Conservation (phyloP, 2,888 invertebrate genomes). For the Hypena proboscidalis region DNA sequence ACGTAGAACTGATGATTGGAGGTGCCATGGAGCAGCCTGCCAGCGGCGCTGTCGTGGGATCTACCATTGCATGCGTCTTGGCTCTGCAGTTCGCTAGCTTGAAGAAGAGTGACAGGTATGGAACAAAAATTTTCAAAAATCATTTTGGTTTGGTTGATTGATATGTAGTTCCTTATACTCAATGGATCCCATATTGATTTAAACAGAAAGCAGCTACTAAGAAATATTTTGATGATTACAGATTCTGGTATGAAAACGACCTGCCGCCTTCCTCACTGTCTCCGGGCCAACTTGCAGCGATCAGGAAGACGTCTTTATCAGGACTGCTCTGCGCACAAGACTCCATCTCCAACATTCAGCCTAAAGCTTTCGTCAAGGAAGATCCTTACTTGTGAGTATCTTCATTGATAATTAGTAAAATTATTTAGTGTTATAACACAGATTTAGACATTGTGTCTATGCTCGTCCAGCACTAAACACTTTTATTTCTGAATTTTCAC, state of each 20-base stretch:
- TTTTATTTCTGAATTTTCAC: too few species aligned
- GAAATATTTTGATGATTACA: too few species aligned
- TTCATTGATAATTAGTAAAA: not conserved
- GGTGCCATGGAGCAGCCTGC: constrained; percentile 92
- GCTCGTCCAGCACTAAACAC: too few species aligned
- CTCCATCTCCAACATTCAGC: constrained; percentile 90
- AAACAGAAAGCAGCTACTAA: too few species aligned
- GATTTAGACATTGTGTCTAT: too few species aligned
- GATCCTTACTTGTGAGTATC: constrained; percentile 93
- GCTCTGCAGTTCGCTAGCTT: constrained; percentile 93
- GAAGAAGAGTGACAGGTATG: constrained; percentile 91
- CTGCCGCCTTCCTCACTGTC: constrained; percentile 94
- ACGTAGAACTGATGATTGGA: constrained; percentile 94
- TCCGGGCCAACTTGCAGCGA: constrained; percentile 91
- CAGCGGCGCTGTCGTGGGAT: constrained; percentile 93
- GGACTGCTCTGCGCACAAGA: constrained; percentile 92
- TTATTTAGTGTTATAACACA: too few species aligned
- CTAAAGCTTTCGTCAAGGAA: constrained; percentile 93
- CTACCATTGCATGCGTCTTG: constrained; percentile 94
- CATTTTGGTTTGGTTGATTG: too few species aligned
- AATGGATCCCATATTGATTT: too few species aligned
- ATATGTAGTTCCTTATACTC: too few species aligned
- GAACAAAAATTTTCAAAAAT: not conserved
- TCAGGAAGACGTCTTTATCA: constrained; percentile 92
- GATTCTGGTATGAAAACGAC: constrained; percentile 98